Conservation (phyloP, 2,888 invertebrate species). For the Clusia tigrina region DNA sequence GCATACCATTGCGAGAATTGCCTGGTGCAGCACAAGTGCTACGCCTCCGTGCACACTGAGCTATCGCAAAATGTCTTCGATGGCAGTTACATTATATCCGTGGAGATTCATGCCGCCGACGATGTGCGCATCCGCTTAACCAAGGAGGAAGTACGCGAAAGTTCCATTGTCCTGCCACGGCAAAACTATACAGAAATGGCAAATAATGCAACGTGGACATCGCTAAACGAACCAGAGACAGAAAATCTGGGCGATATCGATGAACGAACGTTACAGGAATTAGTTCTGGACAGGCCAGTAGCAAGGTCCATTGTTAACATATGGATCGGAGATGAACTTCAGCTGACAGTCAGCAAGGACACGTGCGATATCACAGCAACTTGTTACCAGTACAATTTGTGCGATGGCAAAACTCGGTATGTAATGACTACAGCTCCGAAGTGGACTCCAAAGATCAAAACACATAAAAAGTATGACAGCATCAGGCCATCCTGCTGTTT, state of each 20-base stretch:
- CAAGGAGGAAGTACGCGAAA: constrained; percentile 1
- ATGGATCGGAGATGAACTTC: constrained; percentile 25
- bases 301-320: constrained; percentile 28
- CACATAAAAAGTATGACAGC: too few species aligned
- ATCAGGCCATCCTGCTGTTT: too few species aligned
- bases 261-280: too few species aligned
- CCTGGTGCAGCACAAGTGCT: constrained; percentile 43
- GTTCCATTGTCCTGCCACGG: too few species aligned
- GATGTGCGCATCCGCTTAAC: constrained; percentile 37
- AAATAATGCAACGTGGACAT: too few species aligned
- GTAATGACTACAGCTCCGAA: too few species aligned
- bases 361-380: constrained; percentile 22
- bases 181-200: too few species aligned
- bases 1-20: constrained; percentile 32
- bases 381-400: too few species aligned
- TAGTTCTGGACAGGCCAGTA: too few species aligned
- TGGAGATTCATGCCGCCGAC: constrained; percentile 41
- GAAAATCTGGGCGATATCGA: background rate
- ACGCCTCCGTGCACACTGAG: constrained; percentile 42
- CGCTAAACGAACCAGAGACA: too few species aligned
- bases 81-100: background rate
- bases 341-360: constrained; percentile 17
- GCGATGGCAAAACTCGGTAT: too few species aligned
- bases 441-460: too few species aligned
- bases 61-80: constrained; percentile 22